Base-by-base conservation (phyloP, 2,797 vertebrate genomes). In the Molossus molossus region DNA sequence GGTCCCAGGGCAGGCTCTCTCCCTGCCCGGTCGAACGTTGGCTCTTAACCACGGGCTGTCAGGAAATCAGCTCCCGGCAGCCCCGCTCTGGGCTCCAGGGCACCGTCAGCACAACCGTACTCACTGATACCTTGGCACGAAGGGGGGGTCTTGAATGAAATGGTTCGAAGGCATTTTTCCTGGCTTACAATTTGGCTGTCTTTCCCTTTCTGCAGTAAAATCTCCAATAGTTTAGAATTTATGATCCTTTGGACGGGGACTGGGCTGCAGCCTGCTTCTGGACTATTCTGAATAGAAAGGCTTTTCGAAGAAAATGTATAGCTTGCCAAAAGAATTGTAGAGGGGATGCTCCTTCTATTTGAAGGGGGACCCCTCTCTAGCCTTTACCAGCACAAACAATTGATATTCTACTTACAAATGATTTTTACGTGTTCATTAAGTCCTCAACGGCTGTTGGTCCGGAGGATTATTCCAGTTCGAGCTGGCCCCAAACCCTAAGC, bases 121-220 rank as follows among this genome's bases (percentile, higher is more conserved):
- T 76, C 60, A 67, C 86, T 50, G 55, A 83, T 69, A 69, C 87
- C 62, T 73, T 94, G 91, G 87, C 81, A 94, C n/a, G 0, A 73
- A 90, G 84, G 55, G 29, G 29, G 67, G 77, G 55, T 67, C 91
- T 95, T 69, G 86, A 85, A 92, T 94, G 87, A 95, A 97, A 91
- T 27, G 94, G 73, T 65, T 96, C 85, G 92, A 80, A 94, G n/a
- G 55, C 70, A 88, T 81, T 96, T 94, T 79, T 77, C 92, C 69
- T 95, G 67, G 77, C 64, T 87, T 70, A 94, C 83, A 76, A 70
- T 83, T 93, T 95, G 92, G 92, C 88, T 69, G 73, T 92, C 92
- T 96, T 97, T 95, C 57, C 89, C 80, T 94, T 95, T 76, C 60
- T 93, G 92, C 94, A 91, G 94, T 90, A 91, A 95, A 97, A 87